Base-by-base conservation (phyloP, 2,888 invertebrate genomes). In the Nesidiocoris tenuis region DNA sequence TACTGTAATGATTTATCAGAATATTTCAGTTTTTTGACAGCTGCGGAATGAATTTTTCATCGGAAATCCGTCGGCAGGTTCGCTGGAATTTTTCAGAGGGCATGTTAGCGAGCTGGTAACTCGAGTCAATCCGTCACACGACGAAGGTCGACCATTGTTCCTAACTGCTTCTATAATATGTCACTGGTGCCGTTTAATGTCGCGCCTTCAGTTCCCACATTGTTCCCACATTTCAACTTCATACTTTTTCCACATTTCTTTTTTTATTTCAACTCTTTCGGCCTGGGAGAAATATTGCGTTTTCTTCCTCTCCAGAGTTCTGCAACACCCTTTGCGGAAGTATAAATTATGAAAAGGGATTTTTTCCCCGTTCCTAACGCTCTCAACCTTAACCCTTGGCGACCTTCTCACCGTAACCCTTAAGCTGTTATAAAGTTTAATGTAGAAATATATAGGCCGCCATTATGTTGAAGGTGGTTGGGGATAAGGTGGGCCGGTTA, bases 391-490 rank as follows among this genome's bases (percentile, higher is more conserved):
- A 18, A 16, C 72, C 17, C 24, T 63, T 54, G 19, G 21, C 24
- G 39, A 19, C 59, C 64, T 74, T 74, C 64, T 59, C 64, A n/a
- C 74, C 64, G 63, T 72, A 54, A 61, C 55, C 63, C 72, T 74
- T 74, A 74, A 63, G 74, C 74, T 74, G 64, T 74, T 74, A 74
- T 64, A 74, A 77, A 77, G 70, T 77, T 77, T 77, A 74, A 74
- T 77, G 74, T 74, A 63, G 64, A 74, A 74, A 77, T 68, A 77
- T 77, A 77, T 77, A 77, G 77, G 74, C 74, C 72, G 63, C 74
- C 77, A 77, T 77, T 74, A 76, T 61, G 39, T 39, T 61, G 61
- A 16, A 55, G 55, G 74, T 54, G 56, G 55, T 19, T 17, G 72
- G 39, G 39, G 72, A 18, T 17, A n/a, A 63, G 22, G 63, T 63